Evolutionary conservation across 2,797 vertebrate species (phyloP), one percentile per base, ranked within the genome.

Genomic region (Xenopus petersii): DNA sequence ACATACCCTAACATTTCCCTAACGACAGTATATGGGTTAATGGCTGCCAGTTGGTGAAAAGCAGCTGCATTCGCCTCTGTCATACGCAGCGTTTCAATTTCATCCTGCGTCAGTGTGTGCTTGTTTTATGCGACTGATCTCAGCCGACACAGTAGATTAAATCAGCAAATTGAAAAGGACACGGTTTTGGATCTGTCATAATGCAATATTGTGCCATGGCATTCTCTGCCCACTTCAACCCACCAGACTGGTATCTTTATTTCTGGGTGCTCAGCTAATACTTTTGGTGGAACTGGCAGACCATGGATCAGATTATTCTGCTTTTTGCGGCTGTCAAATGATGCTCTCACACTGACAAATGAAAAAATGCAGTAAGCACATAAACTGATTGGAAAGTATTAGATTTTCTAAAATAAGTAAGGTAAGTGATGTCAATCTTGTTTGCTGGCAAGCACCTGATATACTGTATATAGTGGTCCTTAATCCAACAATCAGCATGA

Each of bases 41-140:
- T 67, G 5, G 5, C 24, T 36, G 15, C 66, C 64, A 67, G n/a
- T 51, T 51, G 21, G 10, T 36, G 13, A 15, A 49, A 24, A 26
- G 51, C 66, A 67, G 66, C 66, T 67, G 66, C 49, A 24, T 6
- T 24, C 30, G n/a, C 33, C 10, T 59, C 26, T 21, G 30, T 67
- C 26, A 67, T 55, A 36, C 26, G 6, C 11, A 30, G 21, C 9
- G 9, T 46, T 13, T 69, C 51, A 42, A 59, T 59, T 36, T 69
- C 33, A 17, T 58, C 16, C 16, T 69, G 67, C 54, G n/a, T 69
- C 67, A 69, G 55, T 21, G 54, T 6, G 15, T 54, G 13, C 54
- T 58, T 42, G 17, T 69, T 69, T 69, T 10, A 58, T 69, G 67
- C 46, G 54, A 42, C 10, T 59, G 67, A 67, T 67, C 49, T 67